Conservation (phyloP, 2,888 invertebrate species). For the Myopa testacea region DNA sequence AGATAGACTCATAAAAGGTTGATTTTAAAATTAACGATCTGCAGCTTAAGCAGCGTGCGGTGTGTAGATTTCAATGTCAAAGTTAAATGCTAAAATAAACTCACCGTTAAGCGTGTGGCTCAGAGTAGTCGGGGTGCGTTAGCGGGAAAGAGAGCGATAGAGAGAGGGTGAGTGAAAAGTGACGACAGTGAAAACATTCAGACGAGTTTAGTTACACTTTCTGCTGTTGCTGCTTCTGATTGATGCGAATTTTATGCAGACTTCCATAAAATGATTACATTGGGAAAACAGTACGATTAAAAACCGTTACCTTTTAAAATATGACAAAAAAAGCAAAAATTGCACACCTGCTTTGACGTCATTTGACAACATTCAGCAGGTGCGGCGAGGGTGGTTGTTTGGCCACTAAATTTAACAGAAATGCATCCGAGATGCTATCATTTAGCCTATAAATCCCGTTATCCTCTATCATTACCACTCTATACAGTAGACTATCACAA, state of each 20-base stretch:
- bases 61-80: constrained; percentile 50
- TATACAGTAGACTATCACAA: too few relatives aligned
- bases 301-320: too few relatives aligned
- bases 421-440: too few relatives aligned
- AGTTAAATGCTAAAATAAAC: constrained; percentile 42
- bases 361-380: too few relatives aligned
- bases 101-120: not conserved
- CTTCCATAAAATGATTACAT: too few relatives aligned
- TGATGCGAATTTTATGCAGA: constrained; percentile 7
- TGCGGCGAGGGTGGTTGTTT: too few relatives aligned
- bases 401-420: too few relatives aligned
- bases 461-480: too few relatives aligned
- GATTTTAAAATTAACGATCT: not conserved
- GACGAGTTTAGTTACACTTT: not conserved
- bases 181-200: not conserved
- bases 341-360: too few relatives aligned
- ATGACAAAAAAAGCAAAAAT: too few relatives aligned
- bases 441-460: too few relatives aligned
- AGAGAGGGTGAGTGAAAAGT: not conserved
- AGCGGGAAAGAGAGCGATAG: not conserved
- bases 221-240: not conserved
- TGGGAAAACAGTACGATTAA: too few relatives aligned
- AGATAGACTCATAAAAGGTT: constrained; percentile 24
- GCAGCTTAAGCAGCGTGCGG: not conserved
- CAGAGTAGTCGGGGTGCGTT: not conserved